Conservation (phyloP, 2,888 invertebrate species). For the Phaonia tiefii region DNA sequence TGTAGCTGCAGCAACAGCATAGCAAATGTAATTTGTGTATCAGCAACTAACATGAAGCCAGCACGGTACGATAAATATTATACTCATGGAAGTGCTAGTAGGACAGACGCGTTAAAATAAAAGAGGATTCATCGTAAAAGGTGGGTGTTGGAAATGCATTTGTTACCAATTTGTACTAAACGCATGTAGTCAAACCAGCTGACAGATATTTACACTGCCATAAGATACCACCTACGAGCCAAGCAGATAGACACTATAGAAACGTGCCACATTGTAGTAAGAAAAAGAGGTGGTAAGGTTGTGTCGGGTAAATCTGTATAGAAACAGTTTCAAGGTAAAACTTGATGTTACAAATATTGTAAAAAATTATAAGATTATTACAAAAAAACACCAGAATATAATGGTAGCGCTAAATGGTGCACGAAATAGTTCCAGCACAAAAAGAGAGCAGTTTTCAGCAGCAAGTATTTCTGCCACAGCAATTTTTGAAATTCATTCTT, state of each 20-base stretch:
- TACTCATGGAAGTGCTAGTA: too few relatives aligned
- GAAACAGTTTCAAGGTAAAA: slow-evolving; percentile 56
- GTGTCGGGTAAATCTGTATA: not conserved
- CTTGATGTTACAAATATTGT: slow-evolving; percentile 38
- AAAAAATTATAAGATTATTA: slow-evolving; percentile 41
- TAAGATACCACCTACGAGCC: too few relatives aligned
- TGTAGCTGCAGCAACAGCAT: slow-evolving; percentile 30
- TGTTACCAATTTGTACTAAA: slow-evolving; percentile 48
- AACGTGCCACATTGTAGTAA: not conserved
- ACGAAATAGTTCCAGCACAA: not conserved
- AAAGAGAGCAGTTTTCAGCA: not conserved
- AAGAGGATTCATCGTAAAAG: slow-evolving; percentile 10
- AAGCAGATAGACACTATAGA: slow-evolving; percentile 2
- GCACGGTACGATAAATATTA: not conserved
- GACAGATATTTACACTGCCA: slow-evolving; percentile 2
- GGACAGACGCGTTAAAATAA: not conserved
- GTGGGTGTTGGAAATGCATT: slow-evolving; percentile 60
- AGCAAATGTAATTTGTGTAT: slow-evolving; percentile 66
- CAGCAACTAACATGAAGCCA: slow-evolving; percentile 33
- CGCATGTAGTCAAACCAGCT: not conserved
- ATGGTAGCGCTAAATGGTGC: not conserved
- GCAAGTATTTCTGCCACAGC: not conserved
- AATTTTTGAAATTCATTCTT: not conserved
- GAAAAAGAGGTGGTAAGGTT: not conserved
- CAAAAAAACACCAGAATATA: not conserved